Percentiles rank a stretch among this genome's conserved stretches.
phyloP scores from a whole-genome alignment of 2,113 vertebrate genomes.

The Cathartes aura region DNA sequence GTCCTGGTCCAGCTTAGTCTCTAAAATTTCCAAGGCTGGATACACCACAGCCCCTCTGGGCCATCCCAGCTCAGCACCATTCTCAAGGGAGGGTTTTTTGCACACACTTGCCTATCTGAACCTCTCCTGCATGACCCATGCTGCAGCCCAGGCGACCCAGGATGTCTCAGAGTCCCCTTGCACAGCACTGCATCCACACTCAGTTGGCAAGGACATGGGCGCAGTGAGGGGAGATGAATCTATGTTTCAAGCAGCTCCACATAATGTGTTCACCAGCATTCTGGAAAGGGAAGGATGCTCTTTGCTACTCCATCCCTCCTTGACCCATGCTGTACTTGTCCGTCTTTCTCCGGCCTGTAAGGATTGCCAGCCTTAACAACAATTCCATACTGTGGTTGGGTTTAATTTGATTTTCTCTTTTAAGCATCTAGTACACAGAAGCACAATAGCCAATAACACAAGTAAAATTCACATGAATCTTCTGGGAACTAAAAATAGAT shows the following conservation, averaged over 20 bases:
- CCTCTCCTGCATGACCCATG: background rate
- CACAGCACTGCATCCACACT: background rate
- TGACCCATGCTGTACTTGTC: background rate
- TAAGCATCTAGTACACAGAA: background rate
- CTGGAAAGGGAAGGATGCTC: background rate
- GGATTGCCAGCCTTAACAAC: background rate
- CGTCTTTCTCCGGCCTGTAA: background rate
- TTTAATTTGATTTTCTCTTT: background rate
- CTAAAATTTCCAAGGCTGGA: background rate
- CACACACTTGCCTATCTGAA: no score
- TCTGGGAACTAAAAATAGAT: background rate
- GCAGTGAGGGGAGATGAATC: background rate
- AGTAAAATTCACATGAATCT: background rate
- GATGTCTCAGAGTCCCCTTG: background rate
- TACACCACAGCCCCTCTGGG: background rate
- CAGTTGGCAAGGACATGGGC: background rate
- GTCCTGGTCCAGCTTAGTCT: background rate
- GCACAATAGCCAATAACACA: background rate
- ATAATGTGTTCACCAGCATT: background rate
- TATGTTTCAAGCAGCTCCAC: background rate
- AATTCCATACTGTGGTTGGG: background rate
- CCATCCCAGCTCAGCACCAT: background rate
- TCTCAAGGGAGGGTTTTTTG: no score
- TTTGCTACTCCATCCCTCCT: background rate
- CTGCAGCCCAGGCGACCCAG: background rate